phyloP scores from a whole-genome alignment of 1,140 invertebrate genomes.

The Drosophila funebris region DNA sequence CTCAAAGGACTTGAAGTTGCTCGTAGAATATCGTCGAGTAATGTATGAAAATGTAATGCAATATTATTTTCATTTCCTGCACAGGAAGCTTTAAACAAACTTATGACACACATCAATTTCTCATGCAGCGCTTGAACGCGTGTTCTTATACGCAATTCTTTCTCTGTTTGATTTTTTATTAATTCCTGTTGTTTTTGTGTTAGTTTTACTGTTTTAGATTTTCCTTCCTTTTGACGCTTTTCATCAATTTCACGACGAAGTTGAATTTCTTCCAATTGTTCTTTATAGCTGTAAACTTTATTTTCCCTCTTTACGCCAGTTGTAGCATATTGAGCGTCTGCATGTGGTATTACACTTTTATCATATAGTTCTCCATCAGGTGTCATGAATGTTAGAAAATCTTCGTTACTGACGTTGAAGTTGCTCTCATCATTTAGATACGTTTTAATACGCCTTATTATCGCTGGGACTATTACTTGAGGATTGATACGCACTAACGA shows the following conservation, averaged over 20 bases:
- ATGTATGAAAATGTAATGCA: constrained; percentile 86
- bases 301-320: constrained; percentile 94
- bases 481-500: constrained; percentile 88
- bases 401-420: constrained; percentile 91
- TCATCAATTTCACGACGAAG: constrained; percentile 96
- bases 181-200: constrained; percentile 97
- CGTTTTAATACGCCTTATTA: constrained; percentile 84
- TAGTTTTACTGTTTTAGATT: constrained; percentile 88
- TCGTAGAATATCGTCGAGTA: constrained; percentile 87
- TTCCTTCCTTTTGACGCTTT: constrained; percentile 93
- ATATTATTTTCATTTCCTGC: constrained; percentile 87
- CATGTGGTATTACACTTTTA: constrained; percentile 92
- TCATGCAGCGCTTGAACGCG: constrained; percentile 85
- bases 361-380: constrained; percentile 96
- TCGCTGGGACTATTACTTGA: constrained; percentile 86
- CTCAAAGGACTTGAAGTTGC: constrained; percentile 89
- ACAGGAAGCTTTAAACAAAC: constrained; percentile 87
- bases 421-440: constrained; percentile 88
- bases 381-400: constrained; percentile 95
- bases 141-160: constrained; percentile 91
- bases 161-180: constrained; percentile 93
- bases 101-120: constrained; percentile 86
- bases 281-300: constrained; percentile 98
- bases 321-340: constrained; percentile 89
- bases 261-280: constrained; percentile 97